phyloP scores from a whole-genome alignment of 2,113 vertebrate genomes.

The Pipra filicauda region DNA sequence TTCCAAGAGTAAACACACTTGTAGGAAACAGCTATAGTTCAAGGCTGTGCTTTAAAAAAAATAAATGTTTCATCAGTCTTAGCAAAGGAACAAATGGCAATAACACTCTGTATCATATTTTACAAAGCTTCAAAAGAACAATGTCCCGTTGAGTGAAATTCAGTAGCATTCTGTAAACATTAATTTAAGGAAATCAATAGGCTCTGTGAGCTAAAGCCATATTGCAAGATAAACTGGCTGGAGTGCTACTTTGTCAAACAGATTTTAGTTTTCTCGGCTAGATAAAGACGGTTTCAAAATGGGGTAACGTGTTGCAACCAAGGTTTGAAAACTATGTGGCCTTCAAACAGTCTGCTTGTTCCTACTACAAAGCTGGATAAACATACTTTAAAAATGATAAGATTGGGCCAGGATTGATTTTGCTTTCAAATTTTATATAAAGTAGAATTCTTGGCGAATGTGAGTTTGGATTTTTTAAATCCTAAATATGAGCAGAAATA shows the following conservation, averaged over 20 bases:
- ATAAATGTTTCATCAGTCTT: conserved; percentile 74
- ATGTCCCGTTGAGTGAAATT: conserved; percentile 83
- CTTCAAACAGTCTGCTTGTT: conserved; percentile 80
- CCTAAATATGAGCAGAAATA: conserved; percentile 1
- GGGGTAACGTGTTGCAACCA: conserved; percentile 85
- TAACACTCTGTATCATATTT: conserved; percentile 74
- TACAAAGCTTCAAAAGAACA: conserved; percentile 84
- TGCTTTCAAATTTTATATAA: conserved; percentile 70
- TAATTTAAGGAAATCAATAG: conserved; percentile 89
- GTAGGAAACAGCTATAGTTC: conserved; percentile 77
- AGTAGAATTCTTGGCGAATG: conserved; percentile 52
- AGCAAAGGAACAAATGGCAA: conserved; percentile 75
- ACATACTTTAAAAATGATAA: conserved; percentile 86
- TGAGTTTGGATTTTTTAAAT: not conserved
- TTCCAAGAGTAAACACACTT: conserved; percentile 70
- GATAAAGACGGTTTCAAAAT: conserved; percentile 90
- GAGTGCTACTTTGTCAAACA: conserved; percentile 87
- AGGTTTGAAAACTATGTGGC: conserved; percentile 87
- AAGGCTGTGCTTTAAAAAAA: conserved; percentile 70
- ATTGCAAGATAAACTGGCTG: conserved; percentile 88
- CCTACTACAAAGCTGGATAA: conserved; percentile 82
- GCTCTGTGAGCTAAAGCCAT: conserved; percentile 83
- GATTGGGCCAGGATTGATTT: conserved; percentile 69
- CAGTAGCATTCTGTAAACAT: conserved; percentile 85
- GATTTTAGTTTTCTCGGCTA: conserved; percentile 86